Conservation (phyloP, 2,888 invertebrate species). For the Cistogaster globosa region DNA sequence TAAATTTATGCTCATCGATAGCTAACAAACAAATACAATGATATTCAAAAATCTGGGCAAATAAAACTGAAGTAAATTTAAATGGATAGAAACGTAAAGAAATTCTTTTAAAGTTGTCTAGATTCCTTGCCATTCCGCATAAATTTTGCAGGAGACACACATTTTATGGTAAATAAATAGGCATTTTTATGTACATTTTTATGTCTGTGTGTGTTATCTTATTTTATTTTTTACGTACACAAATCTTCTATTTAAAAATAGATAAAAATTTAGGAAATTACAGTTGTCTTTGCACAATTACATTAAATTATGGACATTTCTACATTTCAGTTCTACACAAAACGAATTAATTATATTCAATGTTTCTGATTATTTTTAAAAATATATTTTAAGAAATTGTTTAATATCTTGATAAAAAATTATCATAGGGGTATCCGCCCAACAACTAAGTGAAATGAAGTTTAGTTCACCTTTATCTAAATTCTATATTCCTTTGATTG, state of each 20-base stretch:
- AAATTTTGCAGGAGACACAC: conserved; percentile 44
- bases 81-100: conserved; percentile 5
- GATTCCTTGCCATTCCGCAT: conserved; percentile 41
- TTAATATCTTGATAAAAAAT: too few relatives aligned
- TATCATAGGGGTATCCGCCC: too few relatives aligned
- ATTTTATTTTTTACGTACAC: background rate
- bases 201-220: background rate
- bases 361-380: background rate
- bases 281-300: conserved; percentile 43
- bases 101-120: conserved; percentile 32
- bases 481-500: too few relatives aligned
- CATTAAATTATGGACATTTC: conserved; percentile 25
- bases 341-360: background rate
- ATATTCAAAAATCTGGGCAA: conserved; percentile 56
- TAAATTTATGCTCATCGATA: conserved; percentile 60
- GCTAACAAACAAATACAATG: conserved; percentile 11
- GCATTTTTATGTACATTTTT: conserved; percentile 14
- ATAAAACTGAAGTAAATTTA: conserved; percentile 56
- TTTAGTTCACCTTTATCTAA: too few relatives aligned
- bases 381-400: background rate
- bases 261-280: conserved; percentile 37
- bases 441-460: too few relatives aligned
- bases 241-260: conserved; percentile 47
- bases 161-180: conserved; percentile 37
- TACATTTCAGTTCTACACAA: background rate